Conservation (phyloP, 2,888 invertebrate genomes). For the Cataglyphis albicans region DNA sequence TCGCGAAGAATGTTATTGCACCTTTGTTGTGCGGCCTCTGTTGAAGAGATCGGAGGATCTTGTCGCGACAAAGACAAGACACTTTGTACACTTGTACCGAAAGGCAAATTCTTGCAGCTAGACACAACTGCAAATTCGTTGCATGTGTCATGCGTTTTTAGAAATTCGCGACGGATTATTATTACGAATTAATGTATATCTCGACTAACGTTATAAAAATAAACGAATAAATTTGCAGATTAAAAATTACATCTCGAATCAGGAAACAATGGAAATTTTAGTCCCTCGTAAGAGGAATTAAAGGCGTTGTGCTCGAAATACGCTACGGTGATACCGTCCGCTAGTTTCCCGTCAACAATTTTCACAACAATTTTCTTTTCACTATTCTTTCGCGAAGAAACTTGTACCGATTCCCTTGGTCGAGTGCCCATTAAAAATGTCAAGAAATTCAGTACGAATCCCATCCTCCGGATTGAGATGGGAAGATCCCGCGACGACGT, state of each 20-base stretch:
- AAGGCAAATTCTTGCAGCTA: background rate
- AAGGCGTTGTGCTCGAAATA: constrained; percentile 42
- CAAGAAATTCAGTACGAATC: constrained; percentile 73
- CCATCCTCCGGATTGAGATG: constrained; percentile 73
- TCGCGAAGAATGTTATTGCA: constrained; percentile 35
- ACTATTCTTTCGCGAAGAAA: constrained; percentile 43
- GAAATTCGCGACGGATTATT: constrained; percentile 8
- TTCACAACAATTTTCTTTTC: constrained; percentile 59
- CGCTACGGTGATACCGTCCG: constrained; percentile 29
- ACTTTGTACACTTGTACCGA: constrained; percentile 20
- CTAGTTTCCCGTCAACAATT: constrained; percentile 53
- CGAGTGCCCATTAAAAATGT: constrained; percentile 77
- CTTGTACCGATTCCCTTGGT: constrained; percentile 10
- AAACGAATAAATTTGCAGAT: constrained; percentile 8
- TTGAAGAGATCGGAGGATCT: constrained; percentile 20
- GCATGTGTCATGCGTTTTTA: background rate
- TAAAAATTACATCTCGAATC: constrained; percentile 16
- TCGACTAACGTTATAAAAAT: background rate
- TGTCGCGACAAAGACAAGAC: background rate
- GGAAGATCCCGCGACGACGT: constrained; percentile 26
- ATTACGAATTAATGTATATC: background rate
- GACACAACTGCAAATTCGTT: background rate
- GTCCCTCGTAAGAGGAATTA: background rate
- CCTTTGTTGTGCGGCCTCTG: background rate
- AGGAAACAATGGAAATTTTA: constrained; percentile 17